Conservation (phyloP, 2,888 invertebrate genomes). For the Hedychridium roseum region DNA sequence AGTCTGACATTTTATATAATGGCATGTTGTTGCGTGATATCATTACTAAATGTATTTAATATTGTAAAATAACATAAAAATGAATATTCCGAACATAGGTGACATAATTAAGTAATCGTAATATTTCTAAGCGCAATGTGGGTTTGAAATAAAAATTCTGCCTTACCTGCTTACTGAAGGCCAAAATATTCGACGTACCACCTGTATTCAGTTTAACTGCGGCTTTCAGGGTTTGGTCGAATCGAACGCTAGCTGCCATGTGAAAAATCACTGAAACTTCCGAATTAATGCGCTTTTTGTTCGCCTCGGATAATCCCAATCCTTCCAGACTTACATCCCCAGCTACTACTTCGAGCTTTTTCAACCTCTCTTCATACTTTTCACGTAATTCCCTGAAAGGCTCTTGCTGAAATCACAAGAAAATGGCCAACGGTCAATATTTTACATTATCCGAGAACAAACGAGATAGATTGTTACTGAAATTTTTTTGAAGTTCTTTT, state of each 20-base stretch:
- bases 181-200: slow-evolving; percentile 68
- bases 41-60: background rate
- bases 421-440: too few species aligned
- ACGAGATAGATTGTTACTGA: too few species aligned
- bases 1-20: too few species aligned
- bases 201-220: slow-evolving; percentile 73
- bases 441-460: too few species aligned
- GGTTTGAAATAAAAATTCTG: too few species aligned
- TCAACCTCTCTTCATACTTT: slow-evolving; percentile 67
- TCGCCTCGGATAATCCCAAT: slow-evolving; percentile 70
- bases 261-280: slow-evolving; percentile 81
- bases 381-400: slow-evolving; percentile 64
- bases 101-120: too few species aligned
- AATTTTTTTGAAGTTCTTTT: too few species aligned
- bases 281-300: slow-evolving; percentile 68
- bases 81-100: too few species aligned
- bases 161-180: slow-evolving; percentile 62
- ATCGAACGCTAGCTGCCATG: slow-evolving; percentile 86
- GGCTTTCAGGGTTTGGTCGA: slow-evolving; percentile 72
- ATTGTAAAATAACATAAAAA: too few species aligned
- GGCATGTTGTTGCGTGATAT: background rate
- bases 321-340: slow-evolving; percentile 72
- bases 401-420: slow-evolving; percentile 47
- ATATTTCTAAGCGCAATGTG: too few species aligned
- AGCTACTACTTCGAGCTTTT: slow-evolving; percentile 72